These are phyloP conservation scores for Myoxocephalus aenaeus DNA, from an alignment of 2,797 vertebrate genomes.

Conservation along the genomic window DNA sequence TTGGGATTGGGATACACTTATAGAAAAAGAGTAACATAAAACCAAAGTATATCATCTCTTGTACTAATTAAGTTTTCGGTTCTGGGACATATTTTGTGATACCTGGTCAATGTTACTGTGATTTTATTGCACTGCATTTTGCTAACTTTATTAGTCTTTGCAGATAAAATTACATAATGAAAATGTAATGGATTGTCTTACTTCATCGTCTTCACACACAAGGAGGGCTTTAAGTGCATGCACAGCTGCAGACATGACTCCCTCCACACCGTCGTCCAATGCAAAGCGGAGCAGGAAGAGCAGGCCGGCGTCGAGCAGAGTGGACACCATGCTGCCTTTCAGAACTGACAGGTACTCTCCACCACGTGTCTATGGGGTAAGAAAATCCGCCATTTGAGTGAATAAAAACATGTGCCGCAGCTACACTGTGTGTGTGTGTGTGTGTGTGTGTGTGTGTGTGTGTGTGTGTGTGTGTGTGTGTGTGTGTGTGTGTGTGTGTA, in stretches of 20 bases:
- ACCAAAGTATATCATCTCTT: background rate
- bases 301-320: constrained; percentile 95
- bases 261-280: constrained; percentile 91
- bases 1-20: background rate
- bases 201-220: constrained; percentile 92
- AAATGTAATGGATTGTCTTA: constrained; percentile 62
- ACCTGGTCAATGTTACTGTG: background rate
- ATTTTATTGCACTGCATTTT: background rate
- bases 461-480: constrained; percentile 37
- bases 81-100: background rate
- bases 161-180: background rate
- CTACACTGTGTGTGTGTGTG: background rate
- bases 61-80: background rate
- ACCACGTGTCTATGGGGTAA: constrained; percentile 83
- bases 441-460: constrained; percentile 26
- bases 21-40: background rate
- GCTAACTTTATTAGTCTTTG: background rate
- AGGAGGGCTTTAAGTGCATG: constrained; percentile 88
- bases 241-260: constrained; percentile 89
- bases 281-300: constrained; percentile 96
- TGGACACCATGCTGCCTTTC: constrained; percentile 85
- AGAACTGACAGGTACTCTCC: constrained; percentile 87
- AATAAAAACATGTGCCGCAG: background rate
- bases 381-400: background rate
- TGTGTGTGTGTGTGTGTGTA: background rate